Conservation (phyloP, 1,140 invertebrate genomes). For the Paraescarpia echinospica region DNA sequence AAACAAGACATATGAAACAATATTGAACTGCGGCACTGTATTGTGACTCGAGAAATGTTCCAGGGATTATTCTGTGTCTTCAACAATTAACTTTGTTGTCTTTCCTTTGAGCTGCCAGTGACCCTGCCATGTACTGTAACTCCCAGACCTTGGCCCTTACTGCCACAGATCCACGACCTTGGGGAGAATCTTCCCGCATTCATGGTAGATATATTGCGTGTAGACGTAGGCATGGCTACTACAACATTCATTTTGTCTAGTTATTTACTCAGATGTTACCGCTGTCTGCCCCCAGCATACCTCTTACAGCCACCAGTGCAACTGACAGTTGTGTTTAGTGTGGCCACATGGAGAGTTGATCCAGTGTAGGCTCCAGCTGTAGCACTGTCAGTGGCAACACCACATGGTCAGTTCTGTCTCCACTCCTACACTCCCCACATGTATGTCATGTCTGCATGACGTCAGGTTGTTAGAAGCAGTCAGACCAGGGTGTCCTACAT, state of each 20-base stretch:
- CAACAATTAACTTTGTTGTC: not conserved
- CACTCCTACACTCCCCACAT: no score
- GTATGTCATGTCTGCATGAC: not conserved
- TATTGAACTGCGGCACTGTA: not conserved
- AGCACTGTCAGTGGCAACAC: not conserved
- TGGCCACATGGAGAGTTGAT: not conserved
- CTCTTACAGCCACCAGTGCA: not conserved
- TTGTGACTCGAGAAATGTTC: not conserved
- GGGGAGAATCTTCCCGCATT: no score
- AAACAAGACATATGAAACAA: not conserved
- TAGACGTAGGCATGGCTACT: not conserved
- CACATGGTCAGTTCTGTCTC: not conserved
- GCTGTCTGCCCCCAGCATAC: no score
- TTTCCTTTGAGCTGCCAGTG: not conserved
- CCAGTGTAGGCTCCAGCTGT: not conserved
- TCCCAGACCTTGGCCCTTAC: not conserved
- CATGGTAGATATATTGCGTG: not conserved
- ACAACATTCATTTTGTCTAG: not conserved
- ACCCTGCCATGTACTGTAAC: not conserved
- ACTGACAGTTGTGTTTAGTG: not conserved
- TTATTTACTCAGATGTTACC: not conserved
- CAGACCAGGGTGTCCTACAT: no score
- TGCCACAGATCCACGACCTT: not conserved
- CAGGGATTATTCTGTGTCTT: not conserved
- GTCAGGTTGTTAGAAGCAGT: not conserved